Conservation (phyloP, 2,797 vertebrate species). For the Leptoclinus maculatus region DNA sequence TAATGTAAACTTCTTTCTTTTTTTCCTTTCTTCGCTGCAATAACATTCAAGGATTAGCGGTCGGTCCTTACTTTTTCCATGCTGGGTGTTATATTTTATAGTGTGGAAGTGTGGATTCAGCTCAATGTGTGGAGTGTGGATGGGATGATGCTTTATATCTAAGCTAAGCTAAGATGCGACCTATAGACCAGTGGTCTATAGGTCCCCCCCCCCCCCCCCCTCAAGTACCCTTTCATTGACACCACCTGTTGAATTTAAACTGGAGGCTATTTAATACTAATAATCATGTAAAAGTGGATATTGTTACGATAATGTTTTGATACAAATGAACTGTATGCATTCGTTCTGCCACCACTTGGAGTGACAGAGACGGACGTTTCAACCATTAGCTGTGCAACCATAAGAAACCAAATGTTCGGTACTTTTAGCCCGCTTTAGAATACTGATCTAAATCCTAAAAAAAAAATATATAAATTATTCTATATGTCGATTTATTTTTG, state of each 20-base stretch:
- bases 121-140: slow-evolving; percentile 22
- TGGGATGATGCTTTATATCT: slow-evolving; percentile 35
- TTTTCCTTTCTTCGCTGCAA: slow-evolving; percentile 41
- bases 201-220: no score
- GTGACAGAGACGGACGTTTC: neutral
- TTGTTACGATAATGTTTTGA: neutral
- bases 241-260: neutral
- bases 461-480: slow-evolving; percentile 5
- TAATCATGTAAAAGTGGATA: neutral
- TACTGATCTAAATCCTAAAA: neutral
- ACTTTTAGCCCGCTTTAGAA: neutral
- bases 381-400: neutral
- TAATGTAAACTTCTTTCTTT: slow-evolving; percentile 39
- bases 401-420: neutral
- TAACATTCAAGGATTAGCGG: slow-evolving; percentile 54
- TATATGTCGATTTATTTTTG: slow-evolving; percentile 38
- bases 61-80: slow-evolving; percentile 28
- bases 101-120: slow-evolving; percentile 36
- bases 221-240: no score
- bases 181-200: neutral
- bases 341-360: neutral
- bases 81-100: slow-evolving; percentile 54
- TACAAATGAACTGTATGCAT: neutral
- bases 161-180: slow-evolving; percentile 16
- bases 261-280: neutral